phyloP scores from a whole-genome alignment of 1,140 invertebrate genomes.

The Sinella curviseta region DNA sequence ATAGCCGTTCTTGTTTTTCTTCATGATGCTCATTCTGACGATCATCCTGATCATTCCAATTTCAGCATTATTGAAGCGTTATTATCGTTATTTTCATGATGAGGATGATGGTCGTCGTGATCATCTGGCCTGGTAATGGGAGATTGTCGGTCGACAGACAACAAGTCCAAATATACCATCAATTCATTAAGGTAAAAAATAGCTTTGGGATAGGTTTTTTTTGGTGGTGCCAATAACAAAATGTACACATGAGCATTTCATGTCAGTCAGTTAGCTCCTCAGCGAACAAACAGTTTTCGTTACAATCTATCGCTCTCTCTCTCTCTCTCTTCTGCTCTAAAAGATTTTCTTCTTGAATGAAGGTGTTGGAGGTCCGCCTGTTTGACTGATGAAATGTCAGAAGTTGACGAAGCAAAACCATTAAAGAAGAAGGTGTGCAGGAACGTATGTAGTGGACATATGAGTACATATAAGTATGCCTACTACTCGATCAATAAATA shows the following conservation, averaged over 20 bases:
- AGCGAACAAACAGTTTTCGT: neutral
- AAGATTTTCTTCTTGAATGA: too few relatives aligned
- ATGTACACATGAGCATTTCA: neutral
- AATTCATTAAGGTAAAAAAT: slow-evolving; percentile 8
- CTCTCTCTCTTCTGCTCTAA: too few relatives aligned
- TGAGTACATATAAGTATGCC: too few relatives aligned
- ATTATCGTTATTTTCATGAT: neutral
- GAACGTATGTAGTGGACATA: neutral
- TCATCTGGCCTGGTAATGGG: neutral
- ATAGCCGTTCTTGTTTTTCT: too few relatives aligned
- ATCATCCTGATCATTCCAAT: slow-evolving; percentile 16
- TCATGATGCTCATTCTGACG: neutral
- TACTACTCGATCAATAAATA: too few relatives aligned
- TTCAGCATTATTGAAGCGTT: neutral
- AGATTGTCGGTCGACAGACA: neutral
- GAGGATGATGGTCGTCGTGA: neutral
- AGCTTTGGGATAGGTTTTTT: neutral
- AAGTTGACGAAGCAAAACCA: slow-evolving; percentile 22
- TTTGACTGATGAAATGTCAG: slow-evolving; percentile 47
- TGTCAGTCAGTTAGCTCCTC: neutral
- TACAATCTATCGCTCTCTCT: neutral
- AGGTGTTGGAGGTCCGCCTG: slow-evolving; percentile 46
- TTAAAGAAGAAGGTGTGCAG: neutral
- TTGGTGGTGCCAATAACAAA: slow-evolving; percentile 19
- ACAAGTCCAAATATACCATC: neutral